Evolutionary conservation across 1,140 invertebrate genomes (phyloP).

Genomic region (Apocrypta bakeri): DNA sequence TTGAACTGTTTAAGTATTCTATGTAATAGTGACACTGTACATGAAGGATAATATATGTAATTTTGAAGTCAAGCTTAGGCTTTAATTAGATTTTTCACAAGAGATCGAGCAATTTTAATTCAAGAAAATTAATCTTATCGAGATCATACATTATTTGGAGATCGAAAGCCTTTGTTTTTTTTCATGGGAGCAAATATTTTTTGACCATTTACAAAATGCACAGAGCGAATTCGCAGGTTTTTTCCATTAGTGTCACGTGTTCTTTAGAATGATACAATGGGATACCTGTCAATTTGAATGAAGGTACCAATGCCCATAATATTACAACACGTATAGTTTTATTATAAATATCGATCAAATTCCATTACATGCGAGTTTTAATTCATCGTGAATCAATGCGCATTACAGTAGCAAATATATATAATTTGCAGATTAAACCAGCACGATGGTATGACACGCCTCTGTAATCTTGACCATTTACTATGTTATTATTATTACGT

Average conservation of each 20-base stretch:
- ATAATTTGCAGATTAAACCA: background rate
- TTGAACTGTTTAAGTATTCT: constrained; percentile 1
- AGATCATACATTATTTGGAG: background rate
- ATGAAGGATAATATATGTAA: background rate
- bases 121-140: background rate
- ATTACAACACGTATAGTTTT: background rate
- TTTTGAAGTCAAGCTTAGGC: background rate
- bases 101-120: background rate
- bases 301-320: background rate
- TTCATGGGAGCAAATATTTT: background rate
- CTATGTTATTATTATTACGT: background rate
- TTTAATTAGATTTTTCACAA: background rate
- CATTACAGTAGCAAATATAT: background rate
- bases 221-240: background rate
- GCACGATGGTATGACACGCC: background rate
- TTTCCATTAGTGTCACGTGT: background rate
- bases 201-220: background rate
- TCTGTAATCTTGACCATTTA: background rate
- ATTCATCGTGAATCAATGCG: background rate
- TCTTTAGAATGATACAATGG: background rate
- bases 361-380: background rate
- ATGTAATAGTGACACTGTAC: constrained; percentile 3
- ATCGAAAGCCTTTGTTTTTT: background rate
- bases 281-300: background rate
- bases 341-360: constrained; percentile 25